phyloP scores from a whole-genome alignment of 35 echinoderm and acorn worm genomes.

The Holothuria glaberrima region DNA sequence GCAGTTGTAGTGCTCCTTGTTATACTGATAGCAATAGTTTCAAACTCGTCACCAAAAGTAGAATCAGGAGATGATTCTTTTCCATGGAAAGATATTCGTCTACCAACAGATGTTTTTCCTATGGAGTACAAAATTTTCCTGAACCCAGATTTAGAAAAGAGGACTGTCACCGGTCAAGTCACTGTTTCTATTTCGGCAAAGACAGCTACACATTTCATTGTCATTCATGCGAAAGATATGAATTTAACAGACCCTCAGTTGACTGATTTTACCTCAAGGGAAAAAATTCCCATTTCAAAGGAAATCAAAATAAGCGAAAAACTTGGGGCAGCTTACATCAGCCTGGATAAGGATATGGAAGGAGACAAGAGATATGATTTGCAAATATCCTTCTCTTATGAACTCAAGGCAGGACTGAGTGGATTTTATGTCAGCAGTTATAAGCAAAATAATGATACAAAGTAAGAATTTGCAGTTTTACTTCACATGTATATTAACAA shows the following conservation, averaged over 20 bases:
- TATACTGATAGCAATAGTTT: neutral
- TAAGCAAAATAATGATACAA: slow-evolving; percentile 33
- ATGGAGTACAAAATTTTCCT: slow-evolving; percentile 72
- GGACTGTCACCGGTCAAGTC: slow-evolving; percentile 57
- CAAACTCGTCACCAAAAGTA: neutral
- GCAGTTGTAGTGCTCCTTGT: neutral
- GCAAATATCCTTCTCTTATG: slow-evolving; percentile 64
- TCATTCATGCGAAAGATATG: slow-evolving; percentile 80
- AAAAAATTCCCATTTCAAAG: too few relatives aligned
- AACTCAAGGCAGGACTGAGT: slow-evolving; percentile 40
- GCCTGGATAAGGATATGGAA: slow-evolving; percentile 49
- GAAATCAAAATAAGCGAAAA: slow-evolving; percentile 12
- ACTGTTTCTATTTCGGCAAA: slow-evolving; percentile 33
- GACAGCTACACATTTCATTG: slow-evolving; percentile 39
- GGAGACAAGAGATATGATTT: slow-evolving; percentile 9
- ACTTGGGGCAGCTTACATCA: slow-evolving; percentile 58
- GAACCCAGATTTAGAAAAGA: slow-evolving; percentile 68
- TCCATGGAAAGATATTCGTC: slow-evolving; percentile 72
- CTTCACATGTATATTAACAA: too few relatives aligned
- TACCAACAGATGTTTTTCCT: slow-evolving; percentile 69
- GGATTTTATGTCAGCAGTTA: slow-evolving; percentile 91
- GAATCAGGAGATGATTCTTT: neutral
- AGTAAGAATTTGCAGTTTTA: slow-evolving; percentile 48
- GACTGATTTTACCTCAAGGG: slow-evolving; percentile 33
- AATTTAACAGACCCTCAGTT: slow-evolving; percentile 38